These are phyloP conservation scores for Bombus affinis DNA, from an alignment of 1,140 invertebrate species.

Conservation along the genomic window DNA sequence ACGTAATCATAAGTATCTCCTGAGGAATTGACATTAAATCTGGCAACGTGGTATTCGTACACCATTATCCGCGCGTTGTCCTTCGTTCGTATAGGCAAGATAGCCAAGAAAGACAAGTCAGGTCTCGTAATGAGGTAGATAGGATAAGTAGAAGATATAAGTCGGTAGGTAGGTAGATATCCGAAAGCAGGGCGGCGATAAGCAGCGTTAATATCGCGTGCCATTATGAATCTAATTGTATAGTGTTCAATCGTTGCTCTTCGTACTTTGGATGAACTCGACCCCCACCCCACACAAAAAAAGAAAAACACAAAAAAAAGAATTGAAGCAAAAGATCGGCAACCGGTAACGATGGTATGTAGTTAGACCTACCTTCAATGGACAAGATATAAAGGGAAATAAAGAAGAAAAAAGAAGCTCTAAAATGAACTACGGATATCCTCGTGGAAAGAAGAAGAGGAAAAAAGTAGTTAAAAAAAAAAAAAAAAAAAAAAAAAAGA, in stretches of 20 bases:
- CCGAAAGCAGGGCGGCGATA: conserved; percentile 66
- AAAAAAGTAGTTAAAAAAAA: conserved; percentile 11
- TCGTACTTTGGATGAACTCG: conserved; percentile 16
- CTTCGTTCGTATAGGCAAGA: background rate
- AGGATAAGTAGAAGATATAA: conserved; percentile 52
- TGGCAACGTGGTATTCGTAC: conserved; percentile 26
- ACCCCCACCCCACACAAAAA: background rate
- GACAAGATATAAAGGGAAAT: background rate
- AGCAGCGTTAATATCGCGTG: conserved; percentile 41
- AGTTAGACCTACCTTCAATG: background rate
- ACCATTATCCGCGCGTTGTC: conserved; percentile 17
- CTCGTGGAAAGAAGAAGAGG: background rate
- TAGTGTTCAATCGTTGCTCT: conserved; percentile 40
- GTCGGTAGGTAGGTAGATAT: conserved; percentile 69
- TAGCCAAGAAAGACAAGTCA: background rate
- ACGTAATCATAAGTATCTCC: background rate
- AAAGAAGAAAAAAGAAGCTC: background rate
- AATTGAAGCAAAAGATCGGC: background rate
- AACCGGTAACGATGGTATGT: background rate
- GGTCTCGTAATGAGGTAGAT: conserved; percentile 45
- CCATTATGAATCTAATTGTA: conserved; percentile 40
- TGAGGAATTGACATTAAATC: background rate
- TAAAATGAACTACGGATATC: background rate
- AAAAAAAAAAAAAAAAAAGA: background rate
- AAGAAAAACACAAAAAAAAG: background rate